Evolutionary conservation across 2,888 invertebrate genomes (phyloP), one percentile per base, ranked within the genome.

Genomic region (Athripsodes cinereus): DNA sequence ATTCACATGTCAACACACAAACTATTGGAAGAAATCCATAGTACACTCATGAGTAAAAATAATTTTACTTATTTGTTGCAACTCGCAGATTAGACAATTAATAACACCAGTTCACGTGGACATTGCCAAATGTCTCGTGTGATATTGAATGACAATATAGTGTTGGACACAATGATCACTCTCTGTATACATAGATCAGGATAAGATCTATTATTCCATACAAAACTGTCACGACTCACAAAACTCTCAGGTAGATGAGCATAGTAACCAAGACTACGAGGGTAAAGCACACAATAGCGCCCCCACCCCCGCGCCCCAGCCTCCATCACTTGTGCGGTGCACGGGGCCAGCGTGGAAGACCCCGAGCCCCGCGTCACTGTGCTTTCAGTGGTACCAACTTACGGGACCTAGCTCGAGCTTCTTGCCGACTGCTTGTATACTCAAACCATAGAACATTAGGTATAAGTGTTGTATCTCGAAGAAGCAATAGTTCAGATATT

Each of bases 401-500:
- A 64, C 90, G 81, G 52, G 88, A 86, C 63, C 92, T 82, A 8
- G 88, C 85, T 64, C 90, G 82, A 31, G 90, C 86, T 71, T 94
- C 94, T 67, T 89, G 87, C 64, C 92, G 80, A 55, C 90, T 87
- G 64, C 89, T 90, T 22, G 92, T 92, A 72, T 95, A 95, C 72
- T 95, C 94, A 71, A 95, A 95, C 92, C 93, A 94, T 65, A 94
- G 72, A 18, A 95, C 89, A 72, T 95, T 94, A 22, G 94, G 94
- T 71, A 95, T 95, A 58, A 93, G 75, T 1, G 93, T 92, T 40
- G 92, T 92, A 70, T 95, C 95, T 63, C 94, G 81, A 61, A 95
- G 76, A 76, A 95, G 83, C 61, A 94, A 75, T 72, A 90, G 85
- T 75, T 95, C 94, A 58, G 91, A 89, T 65, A 90, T 74, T 75